These are phyloP conservation scores for Bovichtus diacanthus DNA, from an alignment of 2,797 vertebrate species.

Conservation along the genomic window DNA sequence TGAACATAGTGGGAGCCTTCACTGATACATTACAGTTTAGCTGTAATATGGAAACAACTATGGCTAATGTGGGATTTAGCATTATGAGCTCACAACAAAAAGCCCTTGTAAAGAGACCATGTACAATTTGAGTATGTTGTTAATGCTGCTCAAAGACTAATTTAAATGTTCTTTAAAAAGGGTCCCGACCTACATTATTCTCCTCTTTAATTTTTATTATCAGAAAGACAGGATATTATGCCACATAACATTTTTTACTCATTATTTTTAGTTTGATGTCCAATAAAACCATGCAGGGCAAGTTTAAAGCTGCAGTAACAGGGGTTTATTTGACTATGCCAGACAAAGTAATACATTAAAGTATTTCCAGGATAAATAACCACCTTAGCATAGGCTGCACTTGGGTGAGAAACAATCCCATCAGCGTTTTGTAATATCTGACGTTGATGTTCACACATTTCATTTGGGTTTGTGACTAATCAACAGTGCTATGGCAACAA, in stretches of 20 bases:
- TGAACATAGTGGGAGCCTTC: slow-evolving; percentile 3
- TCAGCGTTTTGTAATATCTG: slow-evolving; percentile 21
- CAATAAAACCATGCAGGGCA: slow-evolving; percentile 20
- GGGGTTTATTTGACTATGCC: neutral
- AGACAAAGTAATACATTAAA: slow-evolving; percentile 30
- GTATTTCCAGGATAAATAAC: neutral
- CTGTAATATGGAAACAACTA: slow-evolving; percentile 9
- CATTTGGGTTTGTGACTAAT: neutral
- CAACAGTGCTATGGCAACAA: slow-evolving; percentile 5
- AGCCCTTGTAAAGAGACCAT: neutral
- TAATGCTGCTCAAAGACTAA: neutral
- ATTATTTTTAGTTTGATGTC: slow-evolving; percentile 16
- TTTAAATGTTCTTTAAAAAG: neutral
- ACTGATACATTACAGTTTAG: slow-evolving; percentile 20
- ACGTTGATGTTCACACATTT: slow-evolving; percentile 2
- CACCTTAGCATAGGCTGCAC: neutral
- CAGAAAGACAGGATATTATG: neutral
- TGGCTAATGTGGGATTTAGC: neutral
- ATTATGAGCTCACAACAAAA: slow-evolving; percentile 5
- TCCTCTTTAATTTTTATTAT: no score
- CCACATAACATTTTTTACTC: neutral
- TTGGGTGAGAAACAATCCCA: neutral
- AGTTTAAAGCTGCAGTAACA: slow-evolving; percentile 12
- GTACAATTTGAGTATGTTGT: slow-evolving; percentile 1
- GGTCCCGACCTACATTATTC: slow-evolving; percentile 16